A percentile compares a stretch with the other conserved stretches of the same genome.
These are phyloP conservation scores for Cyprinodon diabolis DNA, from an alignment of 2,797 vertebrate genomes.

Conservation along the genomic window DNA sequence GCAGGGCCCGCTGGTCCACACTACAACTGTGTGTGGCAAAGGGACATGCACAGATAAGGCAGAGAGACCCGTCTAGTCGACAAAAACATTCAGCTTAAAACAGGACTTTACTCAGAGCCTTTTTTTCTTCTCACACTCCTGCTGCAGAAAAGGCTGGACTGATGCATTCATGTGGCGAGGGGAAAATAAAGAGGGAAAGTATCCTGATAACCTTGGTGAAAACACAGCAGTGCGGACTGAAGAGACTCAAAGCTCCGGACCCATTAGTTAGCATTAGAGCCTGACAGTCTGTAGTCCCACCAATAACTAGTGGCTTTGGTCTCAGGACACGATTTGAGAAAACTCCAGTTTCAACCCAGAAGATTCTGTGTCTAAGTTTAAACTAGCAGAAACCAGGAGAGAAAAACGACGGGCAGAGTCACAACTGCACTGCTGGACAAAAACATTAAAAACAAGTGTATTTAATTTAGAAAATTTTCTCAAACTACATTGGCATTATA, in stretches of 20 bases:
- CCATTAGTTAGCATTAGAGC: background rate
- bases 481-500: no score
- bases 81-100: constrained; percentile 27
- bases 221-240: constrained; percentile 27
- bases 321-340: no score
- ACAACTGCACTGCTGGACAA: no score
- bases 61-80: background rate
- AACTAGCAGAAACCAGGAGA: no score
- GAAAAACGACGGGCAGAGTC: no score
- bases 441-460: no score
- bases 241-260: constrained; percentile 23
- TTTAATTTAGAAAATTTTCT: no score
- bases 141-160: constrained; percentile 22
- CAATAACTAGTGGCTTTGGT: no score
- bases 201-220: constrained; percentile 35
- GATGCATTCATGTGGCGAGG: constrained; percentile 13
- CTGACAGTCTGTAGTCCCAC: no score
- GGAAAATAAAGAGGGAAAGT: background rate
- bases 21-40: constrained; percentile 25
- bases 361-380: no score
- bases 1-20: constrained; percentile 25
- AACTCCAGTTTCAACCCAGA: no score
- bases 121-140: constrained; percentile 3
- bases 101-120: constrained; percentile 8
- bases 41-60: constrained; percentile 21